Base-by-base conservation (phyloP, 1,140 invertebrate genomes). In the Anadara kagoshimensis region DNA sequence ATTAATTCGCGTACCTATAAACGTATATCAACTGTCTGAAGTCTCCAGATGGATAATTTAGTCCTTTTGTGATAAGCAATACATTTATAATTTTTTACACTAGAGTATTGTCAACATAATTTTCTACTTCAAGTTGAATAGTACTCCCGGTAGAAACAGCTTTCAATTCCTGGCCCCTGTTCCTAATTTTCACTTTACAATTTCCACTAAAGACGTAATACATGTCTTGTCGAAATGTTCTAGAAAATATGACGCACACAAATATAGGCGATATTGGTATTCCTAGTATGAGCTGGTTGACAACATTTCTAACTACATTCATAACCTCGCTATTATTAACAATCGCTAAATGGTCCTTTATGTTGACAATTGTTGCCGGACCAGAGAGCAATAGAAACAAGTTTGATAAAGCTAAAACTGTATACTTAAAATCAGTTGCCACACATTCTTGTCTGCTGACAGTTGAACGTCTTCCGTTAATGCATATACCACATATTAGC, bases 151-250 rank as follows among this genome's bases (percentile, higher is more conserved):
- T 36, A 36, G 29, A 36, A 3, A 36, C 29, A 36, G 29, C 29
- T 36, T 36, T 36, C 29, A 36, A 36, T 7, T 36, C 29, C 29
- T 36, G 29, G 29, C 29, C 29, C 29, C 29, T 36, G 29, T 36
- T 36, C 7, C 29, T 36, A 3, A 36, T 36, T 36, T 36, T 36
- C 29, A 36, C 29, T 36, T 36, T 2, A 36, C 29, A 36, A 36
- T 36, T 36, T 36, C 29, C 29, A 36, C 29, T 36, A 36, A 36
- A 36, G 29, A 36, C 29, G 29, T 36, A 36, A 7, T 36, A 36
- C 29, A 57, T 59, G 66, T 75, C 73, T 24, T 70, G 53, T 47
- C 73, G 62, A 70, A 75, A 75, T 24, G 73, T 70, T 22, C 41
- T 36, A 11, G 73, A 75, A 24, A 58, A 67, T n/a, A 75, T 20